phyloP scores from a whole-genome alignment of 37 sponge, comb jelly and placozoan genomes.

The Amphimedon queenslandica region DNA sequence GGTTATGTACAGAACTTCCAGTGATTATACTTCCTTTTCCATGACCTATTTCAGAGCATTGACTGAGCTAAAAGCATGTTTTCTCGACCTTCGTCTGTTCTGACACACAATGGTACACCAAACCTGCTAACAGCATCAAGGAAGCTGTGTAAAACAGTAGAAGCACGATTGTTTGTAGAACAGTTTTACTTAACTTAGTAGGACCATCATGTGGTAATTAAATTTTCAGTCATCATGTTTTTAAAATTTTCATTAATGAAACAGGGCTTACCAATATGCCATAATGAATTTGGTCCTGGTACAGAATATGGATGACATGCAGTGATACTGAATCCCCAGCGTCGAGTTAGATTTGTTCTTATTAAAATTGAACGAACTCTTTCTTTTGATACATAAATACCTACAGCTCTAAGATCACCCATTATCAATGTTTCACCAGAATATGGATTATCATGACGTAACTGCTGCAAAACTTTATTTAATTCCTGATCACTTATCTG shows the following conservation, averaged over 20 bases:
- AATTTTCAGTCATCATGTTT: too few species aligned
- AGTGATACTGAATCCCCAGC: conserved; percentile 24
- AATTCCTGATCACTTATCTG: conserved; percentile 9
- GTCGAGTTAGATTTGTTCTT: conserved; percentile 26
- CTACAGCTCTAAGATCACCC: conserved; percentile 26
- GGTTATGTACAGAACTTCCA: conserved; percentile 59
- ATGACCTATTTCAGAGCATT: conserved; percentile 41
- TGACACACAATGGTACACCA: conserved; percentile 51
- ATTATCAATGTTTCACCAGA: conserved; percentile 31
- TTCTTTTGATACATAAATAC: conserved; percentile 21
- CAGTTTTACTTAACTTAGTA: too few species aligned
- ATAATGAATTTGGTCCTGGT: conserved; percentile 64
- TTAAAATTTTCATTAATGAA: too few species aligned
- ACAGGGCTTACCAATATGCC: conserved; percentile 70
- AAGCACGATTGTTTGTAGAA: conserved; percentile 43
- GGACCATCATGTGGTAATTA: too few species aligned
- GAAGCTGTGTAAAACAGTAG: conserved; percentile 46
- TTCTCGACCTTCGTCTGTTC: conserved; percentile 48
- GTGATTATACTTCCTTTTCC: conserved; percentile 48
- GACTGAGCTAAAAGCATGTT: conserved; percentile 32
- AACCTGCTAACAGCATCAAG: conserved; percentile 24
- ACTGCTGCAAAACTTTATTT: background rate
- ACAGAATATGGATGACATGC: conserved; percentile 42
- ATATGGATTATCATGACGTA: conserved; percentile 4
- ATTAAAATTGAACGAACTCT: conserved; percentile 22